Evolutionary conservation across 2,797 vertebrate genomes (phyloP), one percentile per base, ranked within the genome.

Genomic region (Paedocypris micromegethes): DNA sequence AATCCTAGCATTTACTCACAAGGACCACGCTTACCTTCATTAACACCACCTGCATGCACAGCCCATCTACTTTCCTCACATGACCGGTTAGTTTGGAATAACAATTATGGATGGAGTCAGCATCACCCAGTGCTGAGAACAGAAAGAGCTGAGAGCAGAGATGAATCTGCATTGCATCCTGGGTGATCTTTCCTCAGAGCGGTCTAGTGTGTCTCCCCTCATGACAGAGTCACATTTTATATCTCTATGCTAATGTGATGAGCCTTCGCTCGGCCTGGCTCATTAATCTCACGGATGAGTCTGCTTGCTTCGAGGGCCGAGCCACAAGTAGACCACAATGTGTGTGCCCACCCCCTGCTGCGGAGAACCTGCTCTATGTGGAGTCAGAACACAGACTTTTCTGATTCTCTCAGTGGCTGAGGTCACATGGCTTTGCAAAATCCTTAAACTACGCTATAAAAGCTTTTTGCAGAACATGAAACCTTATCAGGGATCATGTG

Each of bases 211-310:
- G 51, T 52, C 58, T 70, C 52, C 59, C 45, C 51, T 63, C 68
- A n/a, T 62, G 59, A 66, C 70, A 67, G 50, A 66, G 71, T 56
- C 52, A 62, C 48, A 58, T 67, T 73, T 67, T 67, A 62, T 63
- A 52, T 73, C 65, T 67, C 65, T 63, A 63, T 70, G 65, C 72
- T 64, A 68, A 73, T 68, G 51, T 55, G 64, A 68, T 58, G 59
- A 62, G 66, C 48, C 49, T 73, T 45, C 4, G 6, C 64, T 50
- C 5, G 57, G 64, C 50, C 45, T 23, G 59, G 58, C 71, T 73
- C 59, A 73, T 73, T 73, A 73, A 67, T 61, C 64, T 61, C 58
- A 67, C 58, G 23, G 68, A 70, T 56, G 58, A 67, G 58, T 51
- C 58, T 62, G 64, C 48, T 46, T 8, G 64, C 64, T 73, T 37